Percentiles rank a stretch among this genome's conserved stretches.
Evolutionary conservation across 2,888 invertebrate genomes (phyloP).

Genomic region (Philereme vetulata): DNA sequence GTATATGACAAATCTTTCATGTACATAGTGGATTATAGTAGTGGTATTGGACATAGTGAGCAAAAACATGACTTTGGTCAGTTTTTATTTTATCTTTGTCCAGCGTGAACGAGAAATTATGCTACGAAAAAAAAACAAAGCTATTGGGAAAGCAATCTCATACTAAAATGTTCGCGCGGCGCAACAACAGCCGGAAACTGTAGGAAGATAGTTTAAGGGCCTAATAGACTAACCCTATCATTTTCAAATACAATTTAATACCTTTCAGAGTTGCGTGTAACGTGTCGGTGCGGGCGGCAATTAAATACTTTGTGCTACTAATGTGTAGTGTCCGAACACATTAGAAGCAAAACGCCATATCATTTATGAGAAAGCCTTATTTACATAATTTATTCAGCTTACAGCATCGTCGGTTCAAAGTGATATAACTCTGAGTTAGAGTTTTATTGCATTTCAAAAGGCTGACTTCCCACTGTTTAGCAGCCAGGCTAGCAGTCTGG

Average conservation of each 20-base stretch:
- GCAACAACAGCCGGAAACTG: not conserved
- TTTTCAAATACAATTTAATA: conserved; percentile 29
- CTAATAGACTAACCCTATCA: conserved; percentile 9
- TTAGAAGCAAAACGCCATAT: conserved; percentile 77
- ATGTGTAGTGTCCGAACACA: conserved; percentile 42
- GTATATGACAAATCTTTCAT: too few species aligned
- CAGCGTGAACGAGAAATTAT: too few species aligned
- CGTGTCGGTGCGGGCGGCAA: conserved; percentile 57
- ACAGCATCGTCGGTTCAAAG: conserved; percentile 35
- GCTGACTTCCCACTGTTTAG: not conserved
- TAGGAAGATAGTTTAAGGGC: not conserved
- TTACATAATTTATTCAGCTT: conserved; percentile 80
- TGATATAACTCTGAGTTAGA: conserved; percentile 47
- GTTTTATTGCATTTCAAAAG: not conserved
- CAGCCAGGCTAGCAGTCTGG: too few species aligned
- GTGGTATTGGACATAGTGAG: too few species aligned
- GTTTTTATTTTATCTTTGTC: too few species aligned
- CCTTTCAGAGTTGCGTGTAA: conserved; percentile 52
- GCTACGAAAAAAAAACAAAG: too few species aligned
- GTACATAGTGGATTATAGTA: too few species aligned
- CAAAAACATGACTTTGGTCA: too few species aligned
- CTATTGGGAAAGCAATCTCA: not conserved
- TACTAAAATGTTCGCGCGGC: not conserved
- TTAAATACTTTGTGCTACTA: conserved; percentile 75
- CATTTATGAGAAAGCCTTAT: conserved; percentile 79